These are phyloP conservation scores for Euura lappo DNA, from an alignment of 1,140 invertebrate genomes.

Conservation along the genomic window DNA sequence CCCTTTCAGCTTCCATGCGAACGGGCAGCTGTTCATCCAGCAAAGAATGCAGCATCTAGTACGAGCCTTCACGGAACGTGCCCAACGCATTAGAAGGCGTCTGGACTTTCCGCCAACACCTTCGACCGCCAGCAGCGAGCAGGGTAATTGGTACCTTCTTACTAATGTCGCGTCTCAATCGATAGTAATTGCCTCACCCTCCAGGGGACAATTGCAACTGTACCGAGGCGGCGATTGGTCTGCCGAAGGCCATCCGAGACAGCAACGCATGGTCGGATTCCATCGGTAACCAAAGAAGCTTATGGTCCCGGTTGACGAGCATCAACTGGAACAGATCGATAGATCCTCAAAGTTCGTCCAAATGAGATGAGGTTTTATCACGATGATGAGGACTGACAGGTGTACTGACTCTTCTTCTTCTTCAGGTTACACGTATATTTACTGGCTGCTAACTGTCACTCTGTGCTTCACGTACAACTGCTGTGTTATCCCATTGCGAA, in stretches of 20 bases:
- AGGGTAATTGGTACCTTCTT: conserved; percentile 32
- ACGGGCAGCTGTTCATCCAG: conserved; percentile 50
- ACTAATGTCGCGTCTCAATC: conserved; percentile 23
- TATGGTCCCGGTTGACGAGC: not conserved
- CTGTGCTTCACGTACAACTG: conserved; percentile 87
- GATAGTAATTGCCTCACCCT: not conserved
- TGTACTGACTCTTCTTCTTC: conserved; percentile 6
- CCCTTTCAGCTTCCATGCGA: not conserved
- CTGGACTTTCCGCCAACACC: conserved; percentile 69
- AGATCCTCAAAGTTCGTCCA: conserved; percentile 55
- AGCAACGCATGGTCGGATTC: not conserved
- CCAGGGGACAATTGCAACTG: not conserved
- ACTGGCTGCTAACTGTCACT: conserved; percentile 84
- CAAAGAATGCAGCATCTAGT: conserved; percentile 65
- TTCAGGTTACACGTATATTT: conserved; percentile 73
- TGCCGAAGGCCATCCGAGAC: not conserved
- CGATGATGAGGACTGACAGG: not conserved
- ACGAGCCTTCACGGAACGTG: conserved; percentile 65
- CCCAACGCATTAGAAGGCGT: conserved; percentile 62
- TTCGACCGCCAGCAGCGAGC: conserved; percentile 60
- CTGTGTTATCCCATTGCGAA: conserved; percentile 83
- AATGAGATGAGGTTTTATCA: conserved; percentile 10
- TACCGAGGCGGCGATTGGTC: not conserved
- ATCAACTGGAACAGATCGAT: conserved; percentile 35
- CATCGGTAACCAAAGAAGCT: not conserved